Base-by-base conservation (phyloP, 2,797 vertebrate genomes). In the Furcifer pardalis region DNA sequence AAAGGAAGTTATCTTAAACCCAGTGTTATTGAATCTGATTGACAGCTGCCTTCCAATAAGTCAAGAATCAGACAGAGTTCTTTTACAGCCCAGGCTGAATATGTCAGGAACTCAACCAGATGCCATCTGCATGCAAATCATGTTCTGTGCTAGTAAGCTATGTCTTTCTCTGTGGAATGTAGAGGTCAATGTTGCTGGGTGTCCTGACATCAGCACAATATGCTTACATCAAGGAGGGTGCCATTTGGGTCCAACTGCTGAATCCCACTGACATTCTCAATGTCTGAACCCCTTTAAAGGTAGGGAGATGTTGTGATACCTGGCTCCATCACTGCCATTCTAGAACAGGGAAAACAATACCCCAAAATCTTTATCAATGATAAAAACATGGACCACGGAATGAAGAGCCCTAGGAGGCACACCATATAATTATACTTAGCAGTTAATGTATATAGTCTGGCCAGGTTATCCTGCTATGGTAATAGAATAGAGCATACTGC, bases 371-470 rank as follows among this genome's bases (percentile, higher is more conserved):
- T 9, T n/a, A n/a, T n/a, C n/a, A n/a, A 72, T 52, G 56, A 37
- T 44, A 62, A 32, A 60, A 49, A 23, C 40, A 32, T 60, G 21
- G 40, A 49, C 13, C 9, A 65, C 49, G 4, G 2, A 59, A n/a
- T 42, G 9, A 35, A 25, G 3, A 77, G 40, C 32, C 52, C 37
- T 46, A 42, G 7, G 44, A 69, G n/a, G 17, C 30, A 75, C 1
- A 25, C 8, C 17, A 62, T 56, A 44, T 40, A 62, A 37, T 75
- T 52, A 83, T 76, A 35, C 9, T 73, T 52, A 52, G 35, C 5
- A 75, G 32, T 74, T 74, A 82, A 74, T 40, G 46, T 23, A 82
- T 7, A 62, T 62, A n/a, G n/a, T n/a, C n/a, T n/a, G n/a, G n/a
- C n/a, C n/a, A n/a, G n/a, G n/a, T n/a, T n/a, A n/a, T n/a, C n/a